Evolutionary conservation across 2,797 vertebrate genomes (phyloP).

Genomic region (Gymnodraco acuticeps): DNA sequence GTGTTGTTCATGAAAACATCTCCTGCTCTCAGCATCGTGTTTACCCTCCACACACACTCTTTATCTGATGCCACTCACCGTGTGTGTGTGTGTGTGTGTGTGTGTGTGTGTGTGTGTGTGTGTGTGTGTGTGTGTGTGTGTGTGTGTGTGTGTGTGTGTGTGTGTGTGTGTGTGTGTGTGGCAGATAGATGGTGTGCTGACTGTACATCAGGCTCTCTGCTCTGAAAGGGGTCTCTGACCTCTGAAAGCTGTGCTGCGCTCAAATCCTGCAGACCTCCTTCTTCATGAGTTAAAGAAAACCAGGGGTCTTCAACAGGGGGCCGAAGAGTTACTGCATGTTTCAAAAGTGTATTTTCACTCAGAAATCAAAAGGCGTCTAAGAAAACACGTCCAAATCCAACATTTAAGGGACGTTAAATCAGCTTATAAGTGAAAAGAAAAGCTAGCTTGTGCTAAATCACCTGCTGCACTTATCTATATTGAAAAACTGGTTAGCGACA

Average conservation of each 20-base stretch:
- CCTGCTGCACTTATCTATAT: too few relatives aligned
- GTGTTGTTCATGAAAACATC: constrained; percentile 55
- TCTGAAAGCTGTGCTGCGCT: constrained; percentile 48
- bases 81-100: too few relatives aligned
- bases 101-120: not conserved
- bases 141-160: constrained; percentile 11
- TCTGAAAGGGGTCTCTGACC: constrained; percentile 75
- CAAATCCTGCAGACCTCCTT: constrained; percentile 49
- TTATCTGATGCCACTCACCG: constrained; percentile 36
- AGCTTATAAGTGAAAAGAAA: too few relatives aligned
- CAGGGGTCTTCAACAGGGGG: too few relatives aligned
- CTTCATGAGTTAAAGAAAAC: constrained; percentile 22
- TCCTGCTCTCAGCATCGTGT: constrained; percentile 27
- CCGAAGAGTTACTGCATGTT: too few relatives aligned
- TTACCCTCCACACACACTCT: constrained; percentile 50
- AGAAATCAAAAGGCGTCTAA: too few relatives aligned
- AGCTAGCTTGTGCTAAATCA: too few relatives aligned
- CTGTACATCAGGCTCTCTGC: constrained; percentile 55
- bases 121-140: too few relatives aligned
- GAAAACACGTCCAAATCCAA: too few relatives aligned
- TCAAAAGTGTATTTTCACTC: too few relatives aligned
- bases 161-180: constrained; percentile 8
- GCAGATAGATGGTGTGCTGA: constrained; percentile 54
- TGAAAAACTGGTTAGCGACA: too few relatives aligned
- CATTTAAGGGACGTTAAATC: too few relatives aligned